Conservation (phyloP, 1,140 invertebrate genomes). For the Trichomalopsis sarcophagae region DNA sequence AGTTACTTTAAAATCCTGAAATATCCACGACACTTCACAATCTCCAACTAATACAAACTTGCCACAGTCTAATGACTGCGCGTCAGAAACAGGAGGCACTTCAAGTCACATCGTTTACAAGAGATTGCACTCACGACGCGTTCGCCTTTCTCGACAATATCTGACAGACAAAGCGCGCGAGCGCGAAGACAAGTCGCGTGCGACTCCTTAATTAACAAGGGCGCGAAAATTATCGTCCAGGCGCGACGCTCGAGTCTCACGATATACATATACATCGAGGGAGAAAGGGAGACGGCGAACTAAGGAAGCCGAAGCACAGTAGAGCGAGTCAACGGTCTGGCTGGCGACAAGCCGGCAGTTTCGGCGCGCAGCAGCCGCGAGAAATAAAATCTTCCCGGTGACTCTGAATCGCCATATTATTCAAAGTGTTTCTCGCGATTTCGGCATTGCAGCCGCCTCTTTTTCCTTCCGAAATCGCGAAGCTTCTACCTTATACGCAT, state of each 20-base stretch:
- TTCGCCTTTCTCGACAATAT: not conserved
- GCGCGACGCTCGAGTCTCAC: too few species aligned
- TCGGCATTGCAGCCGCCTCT: slow-evolving; percentile 48
- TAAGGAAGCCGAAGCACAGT: slow-evolving; percentile 21
- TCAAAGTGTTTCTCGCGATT: slow-evolving; percentile 72
- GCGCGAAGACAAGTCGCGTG: slow-evolving; percentile 52
- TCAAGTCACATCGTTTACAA: slow-evolving; percentile 15
- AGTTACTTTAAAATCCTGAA: too few species aligned
- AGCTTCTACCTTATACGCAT: slow-evolving; percentile 11
- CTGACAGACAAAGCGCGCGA: not conserved
- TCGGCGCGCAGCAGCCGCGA: slow-evolving; percentile 67
- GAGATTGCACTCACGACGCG: slow-evolving; percentile 18
- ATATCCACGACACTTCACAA: not conserved
- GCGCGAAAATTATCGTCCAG: slow-evolving; percentile 45
- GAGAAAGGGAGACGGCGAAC: slow-evolving; percentile 54
- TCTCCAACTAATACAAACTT: not conserved
- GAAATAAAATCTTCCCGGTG: slow-evolving; percentile 70
- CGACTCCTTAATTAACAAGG: slow-evolving; percentile 62
- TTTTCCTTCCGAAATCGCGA: not conserved
- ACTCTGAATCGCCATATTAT: slow-evolving; percentile 73
- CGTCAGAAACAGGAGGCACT: not conserved
- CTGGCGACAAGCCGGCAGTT: slow-evolving; percentile 68
- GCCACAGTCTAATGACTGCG: not conserved
- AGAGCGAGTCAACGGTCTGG: slow-evolving; percentile 65
- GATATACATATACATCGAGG: not conserved